Evolutionary conservation across 2,888 invertebrate genomes (phyloP).

Genomic region (Prosopocoilus inquinatus): DNA sequence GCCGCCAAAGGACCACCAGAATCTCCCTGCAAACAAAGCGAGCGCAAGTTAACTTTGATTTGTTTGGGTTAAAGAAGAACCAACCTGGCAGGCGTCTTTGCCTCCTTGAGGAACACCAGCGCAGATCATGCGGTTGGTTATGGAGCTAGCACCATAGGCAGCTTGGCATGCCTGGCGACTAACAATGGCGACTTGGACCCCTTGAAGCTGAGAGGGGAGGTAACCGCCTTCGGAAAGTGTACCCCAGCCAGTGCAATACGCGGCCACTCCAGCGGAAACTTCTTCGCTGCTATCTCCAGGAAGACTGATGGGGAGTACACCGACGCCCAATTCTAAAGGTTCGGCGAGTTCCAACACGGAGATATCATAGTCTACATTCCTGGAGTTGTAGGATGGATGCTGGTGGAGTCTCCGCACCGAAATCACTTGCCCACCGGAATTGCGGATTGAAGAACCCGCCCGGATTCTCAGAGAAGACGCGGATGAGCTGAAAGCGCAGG

Average conservation of each 20-base stretch:
- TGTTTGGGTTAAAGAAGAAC: background rate
- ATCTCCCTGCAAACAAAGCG: conserved; percentile 24
- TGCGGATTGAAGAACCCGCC: conserved; percentile 20
- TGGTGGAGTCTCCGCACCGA: conserved; percentile 14
- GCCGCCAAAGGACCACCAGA: conserved; percentile 29
- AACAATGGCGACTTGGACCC: conserved; percentile 23
- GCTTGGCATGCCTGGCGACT: conserved; percentile 21
- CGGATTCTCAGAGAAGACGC: conserved; percentile 15
- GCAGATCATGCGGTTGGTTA: conserved; percentile 56
- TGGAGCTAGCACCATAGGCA: conserved; percentile 15
- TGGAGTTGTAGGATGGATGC: conserved; percentile 17
- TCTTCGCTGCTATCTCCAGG: conserved; percentile 2
- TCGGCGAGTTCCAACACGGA: conserved; percentile 15
- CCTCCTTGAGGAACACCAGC: conserved; percentile 43
- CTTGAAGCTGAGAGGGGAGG: conserved; percentile 19
- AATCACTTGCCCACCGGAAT: conserved; percentile 14
- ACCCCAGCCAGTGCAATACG: conserved; percentile 20
- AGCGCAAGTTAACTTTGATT: background rate
- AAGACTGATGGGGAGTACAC: conserved; percentile 8
- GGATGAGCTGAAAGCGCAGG: background rate
- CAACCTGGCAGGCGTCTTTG: conserved; percentile 16
- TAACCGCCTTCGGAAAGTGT: conserved; percentile 17
- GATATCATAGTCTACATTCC: conserved; percentile 21
- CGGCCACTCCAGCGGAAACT: conserved; percentile 5
- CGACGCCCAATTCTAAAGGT: conserved; percentile 2